Percentiles rank a stretch among this genome's conserved stretches.
Conservation (phyloP, 2,797 vertebrate genomes). For the Cyprinodon diabolis region DNA sequence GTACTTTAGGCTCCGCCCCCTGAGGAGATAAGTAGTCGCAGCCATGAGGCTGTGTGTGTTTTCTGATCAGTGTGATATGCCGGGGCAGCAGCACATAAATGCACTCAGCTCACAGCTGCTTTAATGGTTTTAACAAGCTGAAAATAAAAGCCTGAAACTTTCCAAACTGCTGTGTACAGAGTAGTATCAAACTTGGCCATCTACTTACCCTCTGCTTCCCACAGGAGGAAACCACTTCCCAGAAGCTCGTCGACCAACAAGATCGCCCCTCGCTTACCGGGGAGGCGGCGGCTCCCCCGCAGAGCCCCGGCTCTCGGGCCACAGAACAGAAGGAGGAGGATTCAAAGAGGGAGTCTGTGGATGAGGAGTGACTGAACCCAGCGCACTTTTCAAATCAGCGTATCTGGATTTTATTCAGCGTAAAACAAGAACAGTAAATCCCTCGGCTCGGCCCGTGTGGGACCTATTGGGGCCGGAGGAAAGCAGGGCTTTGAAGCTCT, state of each 20-base stretch:
- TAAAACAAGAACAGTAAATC: slow-evolving; percentile 49
- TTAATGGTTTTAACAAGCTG: not conserved
- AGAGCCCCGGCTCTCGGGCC: slow-evolving; percentile 74
- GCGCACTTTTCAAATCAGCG: slow-evolving; percentile 21
- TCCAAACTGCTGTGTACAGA: not conserved
- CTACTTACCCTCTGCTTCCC: not conserved
- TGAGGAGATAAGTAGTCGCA: not conserved
- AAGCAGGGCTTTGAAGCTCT: slow-evolving; percentile 62
- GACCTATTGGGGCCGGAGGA: slow-evolving; percentile 38
- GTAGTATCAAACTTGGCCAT: not conserved
- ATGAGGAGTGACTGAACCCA: slow-evolving; percentile 79
- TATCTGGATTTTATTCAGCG: slow-evolving; percentile 47
- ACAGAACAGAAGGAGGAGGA: slow-evolving; percentile 76
- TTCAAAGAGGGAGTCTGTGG: slow-evolving; percentile 81
- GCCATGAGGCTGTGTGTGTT: not conserved
- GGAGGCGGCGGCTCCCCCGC: slow-evolving; percentile 68
- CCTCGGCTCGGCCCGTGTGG: slow-evolving; percentile 53
- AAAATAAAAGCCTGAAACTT: not conserved
- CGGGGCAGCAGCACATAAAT: slow-evolving; percentile 4
- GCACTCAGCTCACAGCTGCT: slow-evolving; percentile 9
- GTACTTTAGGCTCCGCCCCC: not conserved
- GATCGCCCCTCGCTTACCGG: slow-evolving; percentile 71
- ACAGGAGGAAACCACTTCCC: slow-evolving; percentile 79
- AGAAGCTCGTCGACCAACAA: slow-evolving; percentile 77
- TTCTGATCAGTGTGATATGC: not conserved